A percentile compares a stretch with the other conserved stretches of the same genome.
These are phyloP conservation scores for Cossypha heuglini DNA, from an alignment of 2,797 vertebrate species.

Conservation along the genomic window DNA sequence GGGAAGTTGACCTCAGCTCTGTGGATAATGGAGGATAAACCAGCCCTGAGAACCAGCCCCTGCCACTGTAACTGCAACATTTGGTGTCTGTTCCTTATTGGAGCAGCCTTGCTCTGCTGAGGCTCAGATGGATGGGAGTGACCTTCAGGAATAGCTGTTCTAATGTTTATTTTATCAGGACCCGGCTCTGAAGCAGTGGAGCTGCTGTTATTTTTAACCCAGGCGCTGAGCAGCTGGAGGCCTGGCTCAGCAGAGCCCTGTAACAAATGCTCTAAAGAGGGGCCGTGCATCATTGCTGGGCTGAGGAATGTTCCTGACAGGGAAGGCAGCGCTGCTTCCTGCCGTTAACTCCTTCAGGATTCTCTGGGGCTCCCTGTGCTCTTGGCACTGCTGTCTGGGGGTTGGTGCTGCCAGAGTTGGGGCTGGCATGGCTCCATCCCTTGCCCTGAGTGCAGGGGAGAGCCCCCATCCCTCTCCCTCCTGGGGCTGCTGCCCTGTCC, in stretches of 20 bases:
- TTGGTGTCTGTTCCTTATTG: neutral
- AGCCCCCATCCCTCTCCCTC: neutral
- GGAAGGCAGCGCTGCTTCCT: accelerated
- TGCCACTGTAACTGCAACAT: accelerated
- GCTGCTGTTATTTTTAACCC: slow-evolving; percentile 55
- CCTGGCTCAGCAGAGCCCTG: slow-evolving; percentile 16
- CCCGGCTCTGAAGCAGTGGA: neutral
- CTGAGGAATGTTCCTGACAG: slow-evolving; percentile 12
- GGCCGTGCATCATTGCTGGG: neutral
- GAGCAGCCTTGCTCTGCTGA: neutral
- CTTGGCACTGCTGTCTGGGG: neutral
- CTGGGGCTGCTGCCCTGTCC: neutral
- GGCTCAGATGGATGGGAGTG: slow-evolving; percentile 28
- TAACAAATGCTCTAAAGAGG: neutral
- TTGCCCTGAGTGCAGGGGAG: neutral
- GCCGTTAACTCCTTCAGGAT: neutral
- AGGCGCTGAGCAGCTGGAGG: slow-evolving; percentile 14
- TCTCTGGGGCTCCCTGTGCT: neutral
- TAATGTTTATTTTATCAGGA: slow-evolving; percentile 54
- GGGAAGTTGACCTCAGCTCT: neutral
- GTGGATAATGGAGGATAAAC: neutral
- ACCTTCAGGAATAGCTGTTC: slow-evolving; percentile 48
- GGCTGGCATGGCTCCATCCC: accelerated
- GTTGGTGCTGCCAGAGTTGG: neutral
- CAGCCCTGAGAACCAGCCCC: neutral